Base-by-base conservation (phyloP, 30 jellyfish, hydroid and myxozoan genomes). In the Nemopilema nomurai region DNA sequence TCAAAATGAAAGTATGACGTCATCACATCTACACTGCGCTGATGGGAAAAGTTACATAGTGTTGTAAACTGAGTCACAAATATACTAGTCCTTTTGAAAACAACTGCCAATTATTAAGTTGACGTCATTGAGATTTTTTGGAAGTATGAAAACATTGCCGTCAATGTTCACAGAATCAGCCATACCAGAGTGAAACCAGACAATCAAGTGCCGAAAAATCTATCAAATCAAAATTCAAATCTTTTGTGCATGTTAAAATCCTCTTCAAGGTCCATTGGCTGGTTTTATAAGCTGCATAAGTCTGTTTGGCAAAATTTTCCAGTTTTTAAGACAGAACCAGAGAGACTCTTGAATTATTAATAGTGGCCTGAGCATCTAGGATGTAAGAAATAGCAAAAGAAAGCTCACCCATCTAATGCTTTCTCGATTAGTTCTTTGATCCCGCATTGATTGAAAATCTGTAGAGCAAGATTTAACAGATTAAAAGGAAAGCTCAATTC, bases 371-470 rank as follows among this genome's bases (percentile, higher is more conserved):
- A n/a, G 41, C 21, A 23, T 67, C 23, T 0, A 67, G 51, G 50
- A 23, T 67, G 49, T 6, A 20, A 67, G 20, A 8, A 28, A 18
- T 41, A 13, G 28, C 41, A 20, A 62, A 24, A 22, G 19, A 26
- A 28, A 31, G 64, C 91, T 85, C 72, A 89, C 99, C 99, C 99
- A 31, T 88, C 94, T 23, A 90, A 66, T 21, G 99, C 99, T 49
- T 90, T 75, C 26, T 69, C 87, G 27, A 95, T 82, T 50, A 95
- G 91, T 1, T 82, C 97, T 51, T 41, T 90, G 51, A 95, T 95
- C 18, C 99, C 99, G 81, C 97, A 89, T 22, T 84, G 69, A 18
- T 86, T 89, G 78, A 95, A 95, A 20, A 90, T 89, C 99, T 95
- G 68, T 32, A 51, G 69, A 23, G n/a, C 70, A 92, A 4, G 75